phyloP scores from a whole-genome alignment of 1,140 invertebrate species.

The Drosophila kanapiae region DNA sequence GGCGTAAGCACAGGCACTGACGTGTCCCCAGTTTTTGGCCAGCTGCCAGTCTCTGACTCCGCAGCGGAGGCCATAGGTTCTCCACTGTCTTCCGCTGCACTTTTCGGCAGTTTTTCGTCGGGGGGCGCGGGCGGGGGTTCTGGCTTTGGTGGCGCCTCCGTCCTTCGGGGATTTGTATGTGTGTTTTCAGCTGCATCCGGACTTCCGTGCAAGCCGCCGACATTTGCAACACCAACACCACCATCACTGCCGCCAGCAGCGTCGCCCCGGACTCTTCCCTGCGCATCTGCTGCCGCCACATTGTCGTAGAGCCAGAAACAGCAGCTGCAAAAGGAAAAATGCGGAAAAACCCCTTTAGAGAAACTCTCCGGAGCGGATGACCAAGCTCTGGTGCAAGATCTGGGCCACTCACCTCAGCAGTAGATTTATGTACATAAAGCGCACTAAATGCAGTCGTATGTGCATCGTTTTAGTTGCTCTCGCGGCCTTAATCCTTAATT shows the following conservation, averaged over 20 bases:
- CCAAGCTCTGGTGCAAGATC: neutral
- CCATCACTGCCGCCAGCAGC: slow-evolving; percentile 11
- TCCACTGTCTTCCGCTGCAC: slow-evolving; percentile 11
- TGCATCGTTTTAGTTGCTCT: slow-evolving; percentile 52
- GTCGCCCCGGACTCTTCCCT: slow-evolving; percentile 5
- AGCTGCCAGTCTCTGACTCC: slow-evolving; percentile 43
- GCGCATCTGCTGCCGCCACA: slow-evolving; percentile 66
- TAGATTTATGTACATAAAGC: slow-evolving; percentile 76
- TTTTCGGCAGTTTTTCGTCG: slow-evolving; percentile 9
- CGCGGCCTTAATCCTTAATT: slow-evolving; percentile 7
- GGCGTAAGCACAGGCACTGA: slow-evolving; percentile 51
- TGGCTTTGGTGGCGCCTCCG: slow-evolving; percentile 30
- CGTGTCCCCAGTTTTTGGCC: slow-evolving; percentile 66
- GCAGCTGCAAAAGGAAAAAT: slow-evolving; percentile 57
- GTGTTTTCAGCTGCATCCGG: slow-evolving; percentile 4
- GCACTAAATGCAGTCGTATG: slow-evolving; percentile 72
- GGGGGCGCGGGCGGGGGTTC: slow-evolving; percentile 19
- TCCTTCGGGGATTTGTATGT: slow-evolving; percentile 1
- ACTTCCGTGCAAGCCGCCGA: slow-evolving; percentile 7
- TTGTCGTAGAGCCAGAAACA: slow-evolving; percentile 78
- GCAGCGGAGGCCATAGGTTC: slow-evolving; percentile 5
- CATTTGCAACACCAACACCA: slow-evolving; percentile 2
- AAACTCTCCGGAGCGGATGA: neutral
- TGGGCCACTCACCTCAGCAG: slow-evolving; percentile 55
- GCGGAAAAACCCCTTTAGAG: slow-evolving; percentile 8